Evolutionary conservation across 30 jellyfish, hydroid and myxozoan genomes (phyloP).

Genomic region (Calvadosia cruxmelitensis): DNA sequence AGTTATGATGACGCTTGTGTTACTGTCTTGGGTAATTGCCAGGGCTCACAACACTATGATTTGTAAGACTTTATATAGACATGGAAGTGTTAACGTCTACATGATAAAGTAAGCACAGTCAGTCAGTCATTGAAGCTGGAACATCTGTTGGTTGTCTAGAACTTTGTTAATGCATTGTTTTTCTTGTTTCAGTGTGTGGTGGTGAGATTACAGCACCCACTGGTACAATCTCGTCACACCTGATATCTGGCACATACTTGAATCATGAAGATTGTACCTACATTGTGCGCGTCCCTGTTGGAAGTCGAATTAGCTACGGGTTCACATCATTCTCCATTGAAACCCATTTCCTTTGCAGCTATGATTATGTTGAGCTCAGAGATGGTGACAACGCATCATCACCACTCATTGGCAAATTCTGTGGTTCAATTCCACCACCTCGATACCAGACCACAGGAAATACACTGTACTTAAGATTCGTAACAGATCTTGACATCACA

Average conservation of each 20-base stretch:
- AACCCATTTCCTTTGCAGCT: constrained; percentile 19
- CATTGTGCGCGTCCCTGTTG: constrained; percentile 55
- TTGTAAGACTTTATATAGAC: no score
- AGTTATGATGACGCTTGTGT: no score
- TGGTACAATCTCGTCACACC: not conserved
- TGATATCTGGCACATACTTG: constrained; percentile 30
- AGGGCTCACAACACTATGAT: no score
- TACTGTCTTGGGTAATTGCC: no score
- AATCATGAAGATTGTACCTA: constrained; percentile 56
- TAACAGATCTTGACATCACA: constrained; percentile 24
- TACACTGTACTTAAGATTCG: constrained; percentile 37
- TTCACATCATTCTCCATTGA: constrained; percentile 49
- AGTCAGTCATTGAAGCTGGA: no score
- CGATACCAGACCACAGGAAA: constrained; percentile 51
- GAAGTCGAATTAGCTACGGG: constrained; percentile 33
- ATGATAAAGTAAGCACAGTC: no score
- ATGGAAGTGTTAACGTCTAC: no score
- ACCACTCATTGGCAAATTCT: constrained; percentile 63
- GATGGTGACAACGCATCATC: constrained; percentile 48
- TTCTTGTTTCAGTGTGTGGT: constrained; percentile 54
- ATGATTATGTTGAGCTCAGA: constrained; percentile 54
- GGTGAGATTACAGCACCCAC: constrained; percentile 34
- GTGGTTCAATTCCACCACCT: constrained; percentile 68
- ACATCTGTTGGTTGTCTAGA: no score
- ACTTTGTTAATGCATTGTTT: not conserved